Evolutionary conservation across 2,113 vertebrate species (phyloP).

Genomic region (Ictalurus punctatus): DNA sequence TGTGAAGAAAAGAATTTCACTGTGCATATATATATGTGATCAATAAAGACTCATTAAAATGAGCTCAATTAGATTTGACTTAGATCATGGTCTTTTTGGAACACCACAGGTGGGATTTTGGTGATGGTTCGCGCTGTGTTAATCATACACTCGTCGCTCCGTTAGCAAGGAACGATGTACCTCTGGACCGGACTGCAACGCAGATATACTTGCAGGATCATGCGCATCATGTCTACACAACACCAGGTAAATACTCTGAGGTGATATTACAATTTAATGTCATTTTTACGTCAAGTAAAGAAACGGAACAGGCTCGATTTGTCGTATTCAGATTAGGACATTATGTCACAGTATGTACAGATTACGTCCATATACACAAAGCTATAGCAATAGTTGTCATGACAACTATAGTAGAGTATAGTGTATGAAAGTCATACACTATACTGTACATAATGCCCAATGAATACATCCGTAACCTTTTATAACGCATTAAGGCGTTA

Average conservation of each 20-base stretch:
- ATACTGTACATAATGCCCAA: not conserved
- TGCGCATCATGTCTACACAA: constrained; percentile 63
- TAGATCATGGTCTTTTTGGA: constrained; percentile 3
- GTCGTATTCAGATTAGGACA: not conserved
- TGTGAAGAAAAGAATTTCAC: too few species aligned
- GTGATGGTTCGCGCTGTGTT: constrained; percentile 60
- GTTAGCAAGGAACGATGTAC: constrained; percentile 47
- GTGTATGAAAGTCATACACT: not conserved
- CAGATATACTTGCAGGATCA: constrained; percentile 64
- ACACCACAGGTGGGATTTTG: constrained; percentile 76
- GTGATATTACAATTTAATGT: not conserved
- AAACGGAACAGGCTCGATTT: not conserved
- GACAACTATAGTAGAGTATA: too few species aligned
- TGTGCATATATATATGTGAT: too few species aligned
- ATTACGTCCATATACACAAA: not conserved
- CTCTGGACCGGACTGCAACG: constrained; percentile 49
- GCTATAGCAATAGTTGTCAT: not conserved
- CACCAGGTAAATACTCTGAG: constrained; percentile 65
- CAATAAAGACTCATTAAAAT: not conserved
- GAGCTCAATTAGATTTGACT: not conserved
- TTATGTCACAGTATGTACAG: not conserved
- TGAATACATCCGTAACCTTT: too few species aligned
- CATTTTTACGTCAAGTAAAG: not conserved
- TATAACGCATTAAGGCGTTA: not conserved
- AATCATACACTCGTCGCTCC: constrained; percentile 59